Evolutionary conservation across 2,888 invertebrate species (phyloP), one percentile per base, ranked within the genome.

Genomic region (Dichetophora obliterata): DNA sequence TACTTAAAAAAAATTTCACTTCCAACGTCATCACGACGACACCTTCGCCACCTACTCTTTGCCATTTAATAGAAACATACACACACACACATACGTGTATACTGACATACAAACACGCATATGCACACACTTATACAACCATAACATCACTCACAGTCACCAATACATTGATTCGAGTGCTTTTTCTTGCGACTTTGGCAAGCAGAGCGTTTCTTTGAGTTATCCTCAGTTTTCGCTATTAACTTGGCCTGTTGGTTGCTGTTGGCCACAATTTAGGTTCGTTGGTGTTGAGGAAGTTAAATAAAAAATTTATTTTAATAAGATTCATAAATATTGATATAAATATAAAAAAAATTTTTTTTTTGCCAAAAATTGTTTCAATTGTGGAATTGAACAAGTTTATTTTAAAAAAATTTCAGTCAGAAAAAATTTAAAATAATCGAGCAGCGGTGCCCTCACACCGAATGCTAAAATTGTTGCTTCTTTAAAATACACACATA

Each of bases 231-330:
- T 69, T 52, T 50, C 50, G n/a, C 69, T 50, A 16, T 52, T 69
- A 69, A 69, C 69, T 69, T 69, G 69, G 69, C 52, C 27, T 24
- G 69, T 69, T 69, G 69, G 69, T 31, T 31, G 69, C 52, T 69
- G 24, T n/a, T 37, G 24, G 66, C 48, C 68, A 71, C 31, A 70
- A n/a, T 57, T 70, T 11, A 22, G 27, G 31, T 61, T 61, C 11
- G 27, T 27, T 27, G 14, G 11, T 61, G 14, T 22, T 61, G 27
- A 1, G 8, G 19, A 54, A 0, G 54, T n/a, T 2, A 54, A 1
- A 1, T 54, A 1, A 8, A 19, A 54, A n/a, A 54, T 54, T 19
- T 19, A 19, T 19, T 19, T 19, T 1, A 54, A 19, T 22, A 5
- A 22, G 9, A n/a, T 19, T 54, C n/a, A n/a, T n/a, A n/a, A n/a